Base-by-base conservation (phyloP, 1,140 invertebrate species). In the Drosophila nikananu region DNA sequence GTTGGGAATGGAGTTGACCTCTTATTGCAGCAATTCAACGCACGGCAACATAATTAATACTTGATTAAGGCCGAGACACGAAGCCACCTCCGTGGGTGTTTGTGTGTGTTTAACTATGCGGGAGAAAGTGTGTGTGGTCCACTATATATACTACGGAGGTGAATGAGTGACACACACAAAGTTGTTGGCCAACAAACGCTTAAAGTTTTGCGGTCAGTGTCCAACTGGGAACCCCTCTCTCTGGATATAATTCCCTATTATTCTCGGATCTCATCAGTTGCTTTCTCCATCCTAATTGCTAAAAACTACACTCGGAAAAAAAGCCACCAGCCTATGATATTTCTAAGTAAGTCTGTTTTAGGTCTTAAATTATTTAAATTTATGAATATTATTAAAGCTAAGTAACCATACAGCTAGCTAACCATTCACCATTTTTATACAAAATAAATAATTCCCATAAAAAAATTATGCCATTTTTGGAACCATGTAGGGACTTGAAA, bases 41-140 rank as follows among this genome's bases (percentile, higher is more conserved):
- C 54, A 59, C 60, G 54, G 57, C 49, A 55, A 63, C 75, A 79
- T 70, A 81, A 86, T 86, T 82, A 82, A 80, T 86, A 86, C 75
- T 86, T 86, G 70, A 86, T 82, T 79, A 73, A 86, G 79, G 75
- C 66, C 57, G 65, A 39, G 61, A 21, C 39, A 19, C 25, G 25
- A 62, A n/a, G 19, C 8, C 25, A 39, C 19, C 52, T 37, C 32
- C 52, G 32, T 12, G n/a, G 6, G 19, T 48, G 30, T 37, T 32
- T 39, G 46, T 57, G 54, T 67, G 63, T 30, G 27, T 57, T 39
- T 57, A 37, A 39, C 23, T 35, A 60, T 55, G 52, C 52, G 52
- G 48, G 48, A 55, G 32, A 55, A 37, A 23, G 52, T 54, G 52
- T 35, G 21, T 54, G 51, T 35, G 19, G 51, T 35, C 7, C 30